Conservation (phyloP, 2,113 vertebrate species). For the Melospiza melodia region DNA sequence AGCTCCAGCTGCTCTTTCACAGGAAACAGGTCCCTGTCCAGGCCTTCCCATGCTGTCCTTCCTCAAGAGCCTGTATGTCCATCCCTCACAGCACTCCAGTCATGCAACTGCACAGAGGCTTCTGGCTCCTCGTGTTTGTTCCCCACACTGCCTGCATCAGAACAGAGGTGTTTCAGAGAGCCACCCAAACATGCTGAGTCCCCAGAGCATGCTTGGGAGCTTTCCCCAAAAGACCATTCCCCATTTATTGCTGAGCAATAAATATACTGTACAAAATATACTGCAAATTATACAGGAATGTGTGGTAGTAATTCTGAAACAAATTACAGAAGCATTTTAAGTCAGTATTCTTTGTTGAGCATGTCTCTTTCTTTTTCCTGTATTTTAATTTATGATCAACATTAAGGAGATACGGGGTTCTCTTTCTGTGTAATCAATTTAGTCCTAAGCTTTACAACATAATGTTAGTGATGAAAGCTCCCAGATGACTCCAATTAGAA, state of each 20-base stretch:
- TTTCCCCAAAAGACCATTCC: not conserved
- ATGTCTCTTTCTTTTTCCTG: not conserved
- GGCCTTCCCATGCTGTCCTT: not conserved
- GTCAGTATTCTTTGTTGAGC: not conserved
- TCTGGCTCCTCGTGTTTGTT: not conserved
- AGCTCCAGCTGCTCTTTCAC: not conserved
- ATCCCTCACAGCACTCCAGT: not conserved
- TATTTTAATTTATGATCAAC: not conserved
- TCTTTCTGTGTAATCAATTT: not conserved
- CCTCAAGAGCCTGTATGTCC: not conserved
- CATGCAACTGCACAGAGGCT: not conserved
- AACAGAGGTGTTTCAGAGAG: not conserved
- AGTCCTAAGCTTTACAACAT: not conserved
- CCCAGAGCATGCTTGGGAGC: not conserved
- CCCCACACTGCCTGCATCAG: accelerated
- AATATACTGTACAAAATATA: not conserved
- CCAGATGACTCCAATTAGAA: not conserved
- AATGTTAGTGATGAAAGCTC: not conserved
- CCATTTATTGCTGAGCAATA: not conserved
- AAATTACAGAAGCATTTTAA: not conserved
- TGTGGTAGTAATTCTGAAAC: not conserved
- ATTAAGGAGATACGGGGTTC: not conserved
- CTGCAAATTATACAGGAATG: not conserved
- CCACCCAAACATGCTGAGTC: not conserved
- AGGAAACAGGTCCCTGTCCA: not conserved